phyloP scores from a whole-genome alignment of 1,140 invertebrate genomes.

The Diuraphis noxia region DNA sequence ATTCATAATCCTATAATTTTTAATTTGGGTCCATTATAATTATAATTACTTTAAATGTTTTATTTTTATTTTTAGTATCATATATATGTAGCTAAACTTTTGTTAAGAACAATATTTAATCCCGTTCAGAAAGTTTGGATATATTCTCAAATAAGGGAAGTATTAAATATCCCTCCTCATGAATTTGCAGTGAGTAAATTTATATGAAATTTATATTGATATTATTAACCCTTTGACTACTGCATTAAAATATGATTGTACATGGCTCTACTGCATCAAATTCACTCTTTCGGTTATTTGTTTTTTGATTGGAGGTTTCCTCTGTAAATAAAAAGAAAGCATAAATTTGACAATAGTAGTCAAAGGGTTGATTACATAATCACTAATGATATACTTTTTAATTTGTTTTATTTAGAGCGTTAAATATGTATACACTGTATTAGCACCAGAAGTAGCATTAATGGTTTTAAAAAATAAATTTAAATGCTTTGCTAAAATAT shows the following conservation, averaged over 20 bases:
- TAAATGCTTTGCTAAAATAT: not conserved
- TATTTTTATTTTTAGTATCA: not conserved
- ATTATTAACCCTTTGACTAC: not conserved
- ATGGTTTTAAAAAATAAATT: not conserved
- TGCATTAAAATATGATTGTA: not conserved
- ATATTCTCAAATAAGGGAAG: not conserved
- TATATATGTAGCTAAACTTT: not conserved
- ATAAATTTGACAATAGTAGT: not conserved
- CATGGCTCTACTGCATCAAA: not conserved
- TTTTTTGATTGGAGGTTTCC: not conserved
- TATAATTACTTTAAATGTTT: not conserved
- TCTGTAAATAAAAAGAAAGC: not conserved
- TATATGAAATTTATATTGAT: not conserved
- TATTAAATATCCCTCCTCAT: not conserved
- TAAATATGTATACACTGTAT: not conserved
- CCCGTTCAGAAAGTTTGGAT: not conserved
- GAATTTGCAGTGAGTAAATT: not conserved
- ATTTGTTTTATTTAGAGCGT: not conserved
- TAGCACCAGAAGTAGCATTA: not conserved
- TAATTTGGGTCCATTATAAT: not conserved
- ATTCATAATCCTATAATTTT: no score
- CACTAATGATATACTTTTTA: not conserved
- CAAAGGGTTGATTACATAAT: not conserved
- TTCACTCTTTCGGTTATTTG: not conserved
- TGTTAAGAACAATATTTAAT: not conserved